phyloP scores from a whole-genome alignment of 2,797 vertebrate genomes.

The Psittacula derbiana region DNA sequence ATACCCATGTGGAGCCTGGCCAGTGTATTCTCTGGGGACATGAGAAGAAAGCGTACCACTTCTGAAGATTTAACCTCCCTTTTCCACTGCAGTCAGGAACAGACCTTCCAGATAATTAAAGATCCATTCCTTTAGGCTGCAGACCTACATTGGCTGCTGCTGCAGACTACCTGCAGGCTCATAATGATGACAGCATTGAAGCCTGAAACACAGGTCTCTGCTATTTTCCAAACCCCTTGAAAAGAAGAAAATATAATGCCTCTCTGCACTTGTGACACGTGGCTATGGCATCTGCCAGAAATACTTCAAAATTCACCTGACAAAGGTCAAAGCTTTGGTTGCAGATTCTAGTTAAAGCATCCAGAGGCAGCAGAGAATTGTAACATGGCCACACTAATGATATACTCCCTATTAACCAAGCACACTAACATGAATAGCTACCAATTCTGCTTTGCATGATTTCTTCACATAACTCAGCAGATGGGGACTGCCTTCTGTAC shows the following conservation, averaged over 20 bases:
- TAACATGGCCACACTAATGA: neutral
- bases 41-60: accelerated
- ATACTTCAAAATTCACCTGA: neutral
- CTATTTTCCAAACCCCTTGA: neutral
- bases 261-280: neutral
- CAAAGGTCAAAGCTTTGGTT: neutral
- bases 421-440: neutral
- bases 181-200: neutral
- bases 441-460: neutral
- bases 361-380: neutral
- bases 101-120: neutral
- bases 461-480: neutral
- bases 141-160: neutral
- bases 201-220: neutral
- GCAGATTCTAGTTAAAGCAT: neutral
- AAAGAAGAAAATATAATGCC: neutral
- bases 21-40: neutral
- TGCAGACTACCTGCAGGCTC: neutral
- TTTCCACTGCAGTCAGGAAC: neutral
- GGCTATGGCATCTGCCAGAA: neutral
- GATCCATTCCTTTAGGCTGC: neutral
- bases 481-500: neutral
- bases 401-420: neutral
- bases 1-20: neutral
- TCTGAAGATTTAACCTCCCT: neutral